phyloP scores from a whole-genome alignment of 92 coral and sea anemone species.

The Paramuricea clavata region DNA sequence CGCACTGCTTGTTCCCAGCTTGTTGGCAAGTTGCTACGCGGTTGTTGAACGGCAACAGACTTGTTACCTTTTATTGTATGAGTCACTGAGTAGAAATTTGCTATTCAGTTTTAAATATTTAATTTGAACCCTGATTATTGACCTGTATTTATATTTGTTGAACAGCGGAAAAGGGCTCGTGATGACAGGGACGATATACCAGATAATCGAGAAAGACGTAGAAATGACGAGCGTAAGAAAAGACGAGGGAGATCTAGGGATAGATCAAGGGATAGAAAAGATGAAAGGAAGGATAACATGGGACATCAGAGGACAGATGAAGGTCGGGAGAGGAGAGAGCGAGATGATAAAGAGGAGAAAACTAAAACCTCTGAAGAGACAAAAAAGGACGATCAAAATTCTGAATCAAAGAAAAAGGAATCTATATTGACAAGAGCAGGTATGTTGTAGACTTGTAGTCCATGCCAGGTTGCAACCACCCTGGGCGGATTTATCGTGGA shows the following conservation, averaged over 20 bases:
- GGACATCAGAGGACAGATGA: not conserved
- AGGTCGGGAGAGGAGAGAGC: not conserved
- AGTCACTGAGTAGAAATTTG: no score
- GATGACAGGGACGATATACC: not conserved
- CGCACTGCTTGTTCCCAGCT: no score
- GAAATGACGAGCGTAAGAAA: not conserved
- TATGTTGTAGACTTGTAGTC: no score
- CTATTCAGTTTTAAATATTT: no score
- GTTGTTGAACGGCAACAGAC: no score
- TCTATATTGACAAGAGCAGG: conserved; percentile 6
- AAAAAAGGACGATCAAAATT: not conserved
- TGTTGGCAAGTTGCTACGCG: no score
- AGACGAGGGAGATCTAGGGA: no score
- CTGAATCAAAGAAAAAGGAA: not conserved
- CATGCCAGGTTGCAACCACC: no score
- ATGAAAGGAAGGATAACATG: not conserved
- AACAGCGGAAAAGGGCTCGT: not conserved
- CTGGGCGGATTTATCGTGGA: no score
- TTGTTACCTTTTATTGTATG: no score
- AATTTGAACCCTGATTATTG: not conserved
- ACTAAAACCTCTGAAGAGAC: not conserved
- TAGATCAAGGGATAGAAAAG: not conserved
- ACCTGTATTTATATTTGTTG: not conserved
- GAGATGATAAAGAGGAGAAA: not conserved
- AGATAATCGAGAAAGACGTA: not conserved